These are phyloP conservation scores for Penelope pileata DNA, from an alignment of 2,113 vertebrate genomes.

Conservation along the genomic window DNA sequence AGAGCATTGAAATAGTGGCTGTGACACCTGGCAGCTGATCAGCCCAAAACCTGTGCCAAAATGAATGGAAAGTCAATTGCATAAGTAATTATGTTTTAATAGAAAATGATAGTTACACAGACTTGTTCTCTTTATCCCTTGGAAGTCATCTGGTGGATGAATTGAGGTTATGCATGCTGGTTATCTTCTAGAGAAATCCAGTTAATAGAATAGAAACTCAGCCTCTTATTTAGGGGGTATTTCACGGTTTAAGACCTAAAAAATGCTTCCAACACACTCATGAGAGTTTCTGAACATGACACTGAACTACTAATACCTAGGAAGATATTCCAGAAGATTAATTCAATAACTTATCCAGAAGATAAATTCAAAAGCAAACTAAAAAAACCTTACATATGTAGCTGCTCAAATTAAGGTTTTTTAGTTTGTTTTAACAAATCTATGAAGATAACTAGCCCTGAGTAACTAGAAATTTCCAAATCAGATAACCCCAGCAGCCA, in stretches of 20 bases:
- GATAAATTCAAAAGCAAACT: no score
- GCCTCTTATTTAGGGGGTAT: rapidly evolving
- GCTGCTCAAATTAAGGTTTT: background rate
- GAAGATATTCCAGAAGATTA: background rate
- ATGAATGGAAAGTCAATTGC: background rate
- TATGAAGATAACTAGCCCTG: background rate
- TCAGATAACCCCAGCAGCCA: background rate
- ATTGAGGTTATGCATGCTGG: background rate
- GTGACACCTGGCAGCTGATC: background rate
- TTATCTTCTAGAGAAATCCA: rapidly evolving
- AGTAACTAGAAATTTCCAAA: background rate
- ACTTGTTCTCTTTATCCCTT: background rate
- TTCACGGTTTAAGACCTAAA: background rate
- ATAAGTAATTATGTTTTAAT: background rate
- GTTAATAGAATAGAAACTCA: background rate
- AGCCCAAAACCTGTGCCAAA: background rate
- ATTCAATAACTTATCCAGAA: background rate
- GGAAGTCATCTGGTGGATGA: background rate
- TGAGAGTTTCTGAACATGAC: background rate
- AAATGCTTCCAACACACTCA: rapidly evolving
- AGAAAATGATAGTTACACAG: background rate
- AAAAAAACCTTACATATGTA: no score
- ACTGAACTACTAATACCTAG: background rate
- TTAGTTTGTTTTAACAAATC: background rate
- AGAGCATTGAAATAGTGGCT: background rate